Conservation (phyloP, 2,113 vertebrate genomes). For the Syngnathus typhle region DNA sequence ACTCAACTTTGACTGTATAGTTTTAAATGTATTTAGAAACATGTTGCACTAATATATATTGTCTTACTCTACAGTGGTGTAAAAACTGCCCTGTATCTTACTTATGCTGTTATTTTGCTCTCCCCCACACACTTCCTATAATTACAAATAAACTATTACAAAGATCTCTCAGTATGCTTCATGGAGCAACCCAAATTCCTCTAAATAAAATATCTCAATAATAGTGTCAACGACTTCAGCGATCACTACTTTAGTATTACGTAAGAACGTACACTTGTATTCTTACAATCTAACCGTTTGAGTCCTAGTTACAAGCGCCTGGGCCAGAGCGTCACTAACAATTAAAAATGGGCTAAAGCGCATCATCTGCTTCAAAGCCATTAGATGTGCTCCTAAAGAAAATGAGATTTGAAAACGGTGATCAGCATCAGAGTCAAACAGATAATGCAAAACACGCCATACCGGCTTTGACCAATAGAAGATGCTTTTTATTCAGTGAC, state of each 20-base stretch:
- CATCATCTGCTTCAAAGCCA: neutral
- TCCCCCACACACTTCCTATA: too few species aligned
- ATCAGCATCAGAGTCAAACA: neutral
- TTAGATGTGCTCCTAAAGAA: neutral
- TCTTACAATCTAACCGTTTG: neutral
- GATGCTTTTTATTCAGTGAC: neutral
- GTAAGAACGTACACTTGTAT: neutral
- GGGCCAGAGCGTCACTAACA: neutral
- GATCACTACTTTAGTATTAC: neutral
- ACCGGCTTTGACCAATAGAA: neutral
- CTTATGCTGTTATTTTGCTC: too few species aligned
- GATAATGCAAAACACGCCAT: neutral
- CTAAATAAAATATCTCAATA: neutral
- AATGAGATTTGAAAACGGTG: neutral
- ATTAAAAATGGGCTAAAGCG: neutral
- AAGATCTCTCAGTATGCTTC: neutral
- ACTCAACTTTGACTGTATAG: too few species aligned
- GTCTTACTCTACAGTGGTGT: too few species aligned
- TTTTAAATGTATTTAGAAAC: too few species aligned
- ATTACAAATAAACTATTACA: too few species aligned
- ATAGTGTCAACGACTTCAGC: neutral
- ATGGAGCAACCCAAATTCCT: neutral
- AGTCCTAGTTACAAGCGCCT: neutral
- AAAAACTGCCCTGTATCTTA: too few species aligned
- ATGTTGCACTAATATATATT: too few species aligned